Percentiles rank a stretch among this genome's conserved stretches.
Conservation (phyloP, 2,797 vertebrate genomes). For the Lutjanus campechanus region DNA sequence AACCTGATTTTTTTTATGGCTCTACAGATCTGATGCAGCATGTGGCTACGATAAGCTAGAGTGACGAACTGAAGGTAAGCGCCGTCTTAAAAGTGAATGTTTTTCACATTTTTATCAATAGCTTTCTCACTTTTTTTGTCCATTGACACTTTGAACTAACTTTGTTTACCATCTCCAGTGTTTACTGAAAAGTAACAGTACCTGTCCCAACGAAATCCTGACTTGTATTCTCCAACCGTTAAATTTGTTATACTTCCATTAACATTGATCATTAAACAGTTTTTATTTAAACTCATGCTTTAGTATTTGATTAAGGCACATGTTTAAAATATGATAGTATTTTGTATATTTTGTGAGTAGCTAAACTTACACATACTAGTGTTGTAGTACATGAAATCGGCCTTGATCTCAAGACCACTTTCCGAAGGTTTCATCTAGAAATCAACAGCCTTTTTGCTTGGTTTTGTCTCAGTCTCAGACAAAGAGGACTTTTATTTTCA, state of each 20-base stretch:
- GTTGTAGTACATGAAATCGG: too few relatives aligned
- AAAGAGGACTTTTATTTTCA: too few relatives aligned
- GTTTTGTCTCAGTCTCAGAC: too few relatives aligned
- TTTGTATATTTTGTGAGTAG: background rate
- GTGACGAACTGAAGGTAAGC: background rate
- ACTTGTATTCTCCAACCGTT: background rate
- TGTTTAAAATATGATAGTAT: background rate
- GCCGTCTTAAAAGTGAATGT: too few relatives aligned
- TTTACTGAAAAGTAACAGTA: background rate
- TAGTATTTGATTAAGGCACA: background rate
- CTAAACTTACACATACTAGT: background rate
- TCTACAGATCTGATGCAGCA: background rate
- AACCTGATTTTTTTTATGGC: constrained; percentile 1
- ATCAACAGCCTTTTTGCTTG: too few relatives aligned
- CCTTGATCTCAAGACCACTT: too few relatives aligned
- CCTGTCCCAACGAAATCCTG: background rate
- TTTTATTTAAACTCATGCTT: background rate
- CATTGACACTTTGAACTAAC: background rate
- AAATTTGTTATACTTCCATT: background rate
- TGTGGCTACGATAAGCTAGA: background rate
- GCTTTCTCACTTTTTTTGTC: too few relatives aligned
- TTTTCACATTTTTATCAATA: background rate
- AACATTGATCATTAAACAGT: background rate
- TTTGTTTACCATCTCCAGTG: background rate
- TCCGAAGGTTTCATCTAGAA: too few relatives aligned